Base-by-base conservation (phyloP, 2,797 vertebrate genomes). In the Esox masquinongy region DNA sequence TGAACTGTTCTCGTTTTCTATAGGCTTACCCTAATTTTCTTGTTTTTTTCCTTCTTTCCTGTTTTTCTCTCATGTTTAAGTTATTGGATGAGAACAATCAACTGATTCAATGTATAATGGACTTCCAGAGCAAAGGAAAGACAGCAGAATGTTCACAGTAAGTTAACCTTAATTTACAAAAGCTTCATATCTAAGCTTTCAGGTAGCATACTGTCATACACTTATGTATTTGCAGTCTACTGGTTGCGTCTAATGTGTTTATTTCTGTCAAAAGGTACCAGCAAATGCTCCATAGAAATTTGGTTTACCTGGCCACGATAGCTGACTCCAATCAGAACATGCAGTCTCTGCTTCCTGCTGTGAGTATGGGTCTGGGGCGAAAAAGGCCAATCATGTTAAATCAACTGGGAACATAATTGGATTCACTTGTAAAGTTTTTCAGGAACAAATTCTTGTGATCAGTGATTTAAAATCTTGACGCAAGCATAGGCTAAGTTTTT, bases 291-390 rank as follows among this genome's bases (percentile, higher is more conserved):
- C 98, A 99, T 88, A 98, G 97, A 91, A 99, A 99, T 91, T 88
- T 99, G 92, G 98, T 99, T 83, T 99, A 99, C 92, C 92, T 99
- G 90, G 98, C 98, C 36, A 99, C 98, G 75, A 99, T 99, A 96
- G 98, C 98, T 93, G 98, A 99, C 91, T 99, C 98, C 79, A 99
- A 99, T 93, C 98, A 99, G 89, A 99, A 99, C 89, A 98, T 99
- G 96, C 98, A 99, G 91, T 96, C 97, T 86, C 95, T 99, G 80
- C 95, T 99, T 84, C 97, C 98, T 84, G 97, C 98, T 87, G 98
- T 99, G 94, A 98, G 98, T 98, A 95, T 72, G 74, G 63, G 24
- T 78, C 29, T 64, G 26, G 26, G 56, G 29, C 15, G 39, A 19
- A 14, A 14, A 47, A 39, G 69, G 17, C 9, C 51, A 51, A 7